A percentile compares a stretch with the other conserved stretches of the same genome.
phyloP scores from a whole-genome alignment of 2,113 vertebrate species.

The Colius striatus region DNA sequence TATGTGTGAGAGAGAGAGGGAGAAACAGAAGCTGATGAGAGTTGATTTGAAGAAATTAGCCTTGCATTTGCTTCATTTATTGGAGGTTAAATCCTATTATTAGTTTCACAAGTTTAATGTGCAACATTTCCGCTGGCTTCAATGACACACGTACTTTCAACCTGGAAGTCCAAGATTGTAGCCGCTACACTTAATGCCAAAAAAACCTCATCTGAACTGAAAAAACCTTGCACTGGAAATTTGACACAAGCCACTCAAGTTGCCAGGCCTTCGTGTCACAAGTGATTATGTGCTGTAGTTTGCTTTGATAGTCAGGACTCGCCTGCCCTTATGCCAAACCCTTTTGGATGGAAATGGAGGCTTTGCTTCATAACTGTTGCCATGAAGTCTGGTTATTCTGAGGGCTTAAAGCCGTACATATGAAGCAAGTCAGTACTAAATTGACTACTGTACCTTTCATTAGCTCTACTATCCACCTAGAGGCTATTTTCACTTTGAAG shows the following conservation, averaged over 20 bases:
- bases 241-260: background rate
- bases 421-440: background rate
- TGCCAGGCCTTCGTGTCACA: background rate
- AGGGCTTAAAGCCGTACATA: background rate
- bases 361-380: background rate
- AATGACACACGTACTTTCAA: background rate
- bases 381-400: background rate
- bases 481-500: slow-evolving; percentile 69
- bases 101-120: background rate
- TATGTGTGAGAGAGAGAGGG: background rate
- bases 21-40: background rate
- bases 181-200: background rate
- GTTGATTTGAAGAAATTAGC: slow-evolving; percentile 10
- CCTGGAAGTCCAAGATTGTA: background rate
- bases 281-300: background rate
- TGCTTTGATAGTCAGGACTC: background rate
- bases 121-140: background rate
- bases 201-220: background rate
- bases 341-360: background rate
- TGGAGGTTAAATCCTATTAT: background rate
- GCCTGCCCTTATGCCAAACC: background rate
- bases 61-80: background rate
- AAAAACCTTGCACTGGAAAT: background rate
- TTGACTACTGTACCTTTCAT: background rate
- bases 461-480: slow-evolving; percentile 44